These are phyloP conservation scores for Tenebrio molitor DNA, from an alignment of 1,140 invertebrate species.

Conservation along the genomic window DNA sequence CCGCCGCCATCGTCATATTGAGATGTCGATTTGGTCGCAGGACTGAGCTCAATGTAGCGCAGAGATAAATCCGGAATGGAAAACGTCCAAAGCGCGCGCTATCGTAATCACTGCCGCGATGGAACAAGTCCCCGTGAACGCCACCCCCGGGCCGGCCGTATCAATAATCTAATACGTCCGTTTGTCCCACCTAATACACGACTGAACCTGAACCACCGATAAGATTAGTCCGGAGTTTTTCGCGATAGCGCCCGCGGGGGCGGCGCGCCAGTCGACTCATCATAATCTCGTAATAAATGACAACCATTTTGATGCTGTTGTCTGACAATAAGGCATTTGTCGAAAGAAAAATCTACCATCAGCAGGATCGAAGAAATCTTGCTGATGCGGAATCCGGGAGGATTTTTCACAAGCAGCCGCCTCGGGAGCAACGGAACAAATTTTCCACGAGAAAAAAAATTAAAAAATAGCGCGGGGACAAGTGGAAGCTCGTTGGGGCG, in stretches of 20 bases:
- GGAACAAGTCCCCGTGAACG: conserved; percentile 20
- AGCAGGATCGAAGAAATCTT: conserved; percentile 10
- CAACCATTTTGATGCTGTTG: conserved; percentile 23
- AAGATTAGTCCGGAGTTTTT: conserved; percentile 21
- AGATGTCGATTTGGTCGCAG: conserved; percentile 31
- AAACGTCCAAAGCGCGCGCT: conserved; percentile 45
- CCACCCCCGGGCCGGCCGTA: conserved; percentile 46
- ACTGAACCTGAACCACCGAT: conserved; percentile 44
- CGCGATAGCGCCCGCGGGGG: neutral
- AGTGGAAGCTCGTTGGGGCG: neutral
- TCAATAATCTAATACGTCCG: conserved; percentile 62
- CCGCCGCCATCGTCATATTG: conserved; percentile 6
- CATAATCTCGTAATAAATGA: conserved; percentile 33
- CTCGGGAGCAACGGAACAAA: too few species aligned
- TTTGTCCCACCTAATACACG: conserved; percentile 59
- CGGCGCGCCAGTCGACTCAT: conserved; percentile 17
- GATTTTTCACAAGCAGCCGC: conserved; percentile 13
- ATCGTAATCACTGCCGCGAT: conserved; percentile 48
- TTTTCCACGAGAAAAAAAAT: too few species aligned
- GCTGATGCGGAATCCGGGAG: conserved; percentile 7
- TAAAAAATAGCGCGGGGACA: neutral
- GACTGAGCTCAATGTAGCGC: conserved; percentile 41
- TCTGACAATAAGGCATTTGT: conserved; percentile 37
- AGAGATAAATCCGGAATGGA: conserved; percentile 49
- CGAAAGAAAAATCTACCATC: conserved; percentile 14